phyloP scores from a whole-genome alignment of 2,797 vertebrate genomes.

The Siniperca obscura region DNA sequence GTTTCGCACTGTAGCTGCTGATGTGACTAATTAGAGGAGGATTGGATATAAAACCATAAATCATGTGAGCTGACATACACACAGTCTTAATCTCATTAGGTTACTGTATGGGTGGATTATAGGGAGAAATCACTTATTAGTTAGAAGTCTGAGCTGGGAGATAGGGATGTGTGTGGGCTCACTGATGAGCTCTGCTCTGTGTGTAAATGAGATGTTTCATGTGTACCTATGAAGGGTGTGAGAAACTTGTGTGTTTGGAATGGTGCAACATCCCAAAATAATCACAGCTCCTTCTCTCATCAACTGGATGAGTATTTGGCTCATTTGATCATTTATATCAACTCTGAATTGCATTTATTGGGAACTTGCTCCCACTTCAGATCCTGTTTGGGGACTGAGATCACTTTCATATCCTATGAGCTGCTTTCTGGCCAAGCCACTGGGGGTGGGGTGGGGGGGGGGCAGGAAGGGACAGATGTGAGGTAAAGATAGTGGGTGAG shows the following conservation, averaged over 20 bases:
- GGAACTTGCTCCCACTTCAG: conserved; percentile 35
- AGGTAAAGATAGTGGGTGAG: not conserved
- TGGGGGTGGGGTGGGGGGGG: too few species aligned
- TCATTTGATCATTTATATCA: conserved; percentile 45
- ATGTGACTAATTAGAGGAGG: conserved; percentile 78
- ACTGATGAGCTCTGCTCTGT: conserved; percentile 33
- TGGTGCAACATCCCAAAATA: conserved; percentile 23
- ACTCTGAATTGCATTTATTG: conserved; percentile 44
- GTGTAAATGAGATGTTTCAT: conserved; percentile 31
- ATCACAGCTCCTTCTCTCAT: conserved; percentile 38
- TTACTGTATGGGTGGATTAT: conserved; percentile 78
- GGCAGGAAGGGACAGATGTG: too few species aligned
- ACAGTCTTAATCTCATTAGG: conserved; percentile 78
- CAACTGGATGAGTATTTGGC: conserved; percentile 35
- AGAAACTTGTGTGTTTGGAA: conserved; percentile 18
- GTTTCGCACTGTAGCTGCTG: conserved; percentile 32
- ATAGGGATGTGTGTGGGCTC: conserved; percentile 50
- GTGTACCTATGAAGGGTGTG: conserved; percentile 22
- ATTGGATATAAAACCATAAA: conserved; percentile 82
- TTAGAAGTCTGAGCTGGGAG: conserved; percentile 65
- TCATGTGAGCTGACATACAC: conserved; percentile 72
- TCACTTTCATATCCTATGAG: conserved; percentile 28
- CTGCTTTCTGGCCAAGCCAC: conserved; percentile 17
- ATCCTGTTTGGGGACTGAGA: conserved; percentile 35
- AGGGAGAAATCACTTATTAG: conserved; percentile 72